Evolutionary conservation across 1,140 invertebrate genomes (phyloP).

Genomic region (silkworm (Bombyx mori)): DNA sequence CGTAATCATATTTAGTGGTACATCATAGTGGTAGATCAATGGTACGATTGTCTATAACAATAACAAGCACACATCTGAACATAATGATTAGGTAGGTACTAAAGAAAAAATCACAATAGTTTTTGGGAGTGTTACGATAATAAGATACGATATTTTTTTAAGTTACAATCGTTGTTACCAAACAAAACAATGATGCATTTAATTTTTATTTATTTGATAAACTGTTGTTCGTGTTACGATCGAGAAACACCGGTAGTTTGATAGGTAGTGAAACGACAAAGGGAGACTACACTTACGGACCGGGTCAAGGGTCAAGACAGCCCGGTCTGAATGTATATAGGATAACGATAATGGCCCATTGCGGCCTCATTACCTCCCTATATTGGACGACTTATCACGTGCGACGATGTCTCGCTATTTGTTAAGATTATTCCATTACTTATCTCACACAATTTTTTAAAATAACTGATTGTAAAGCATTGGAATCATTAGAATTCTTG

Average conservation of each 20-base stretch:
- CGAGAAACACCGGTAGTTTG: slow-evolving; percentile 19
- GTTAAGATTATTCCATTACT: slow-evolving; percentile 10
- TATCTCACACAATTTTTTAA: slow-evolving; percentile 1
- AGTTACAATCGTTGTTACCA: too few relatives aligned
- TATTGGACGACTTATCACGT: slow-evolving; percentile 26
- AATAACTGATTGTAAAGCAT: neutral
- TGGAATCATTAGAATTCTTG: too few relatives aligned
- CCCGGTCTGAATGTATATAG: slow-evolving; percentile 24
- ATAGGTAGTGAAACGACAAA: slow-evolving; percentile 14
- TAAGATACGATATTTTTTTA: too few relatives aligned
- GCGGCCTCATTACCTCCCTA: slow-evolving; percentile 22
- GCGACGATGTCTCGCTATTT: slow-evolving; percentile 13
- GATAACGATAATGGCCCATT: slow-evolving; percentile 33
- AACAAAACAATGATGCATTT: too few relatives aligned
- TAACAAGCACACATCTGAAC: too few relatives aligned
- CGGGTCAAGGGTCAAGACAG: slow-evolving; percentile 35
- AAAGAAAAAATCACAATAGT: too few relatives aligned
- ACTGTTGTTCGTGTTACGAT: slow-evolving; percentile 3
- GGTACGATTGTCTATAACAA: too few relatives aligned
- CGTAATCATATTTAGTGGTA: too few relatives aligned
- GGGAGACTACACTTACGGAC: slow-evolving; percentile 15
- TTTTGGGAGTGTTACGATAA: too few relatives aligned
- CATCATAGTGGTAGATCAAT: too few relatives aligned
- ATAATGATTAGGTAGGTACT: too few relatives aligned
- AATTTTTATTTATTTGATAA: too few relatives aligned